Conservation (phyloP, 2,797 vertebrate genomes). For the Buceros bicornis region DNA sequence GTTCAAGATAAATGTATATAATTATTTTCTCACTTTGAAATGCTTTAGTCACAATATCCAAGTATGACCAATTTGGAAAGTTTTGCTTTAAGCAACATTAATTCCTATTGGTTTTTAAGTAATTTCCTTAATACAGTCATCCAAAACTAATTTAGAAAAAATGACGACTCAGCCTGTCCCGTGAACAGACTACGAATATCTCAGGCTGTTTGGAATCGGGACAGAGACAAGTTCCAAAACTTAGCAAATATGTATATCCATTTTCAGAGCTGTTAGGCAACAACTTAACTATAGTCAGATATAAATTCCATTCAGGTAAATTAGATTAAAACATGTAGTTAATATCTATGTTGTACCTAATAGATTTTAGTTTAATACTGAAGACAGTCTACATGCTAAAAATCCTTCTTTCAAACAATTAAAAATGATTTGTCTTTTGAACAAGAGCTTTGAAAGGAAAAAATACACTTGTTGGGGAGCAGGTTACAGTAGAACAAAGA, state of each 20-base stretch:
- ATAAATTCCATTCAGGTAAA: background rate
- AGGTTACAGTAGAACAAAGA: background rate
- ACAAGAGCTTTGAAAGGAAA: background rate
- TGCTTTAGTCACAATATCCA: background rate
- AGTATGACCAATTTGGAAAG: background rate
- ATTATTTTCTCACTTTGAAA: background rate
- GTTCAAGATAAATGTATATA: background rate
- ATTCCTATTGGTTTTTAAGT: background rate
- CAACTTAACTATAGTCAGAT: background rate
- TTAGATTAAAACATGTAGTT: background rate
- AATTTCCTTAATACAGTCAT: background rate
- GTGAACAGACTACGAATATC: background rate
- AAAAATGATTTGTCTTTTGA: background rate
- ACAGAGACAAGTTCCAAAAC: background rate
- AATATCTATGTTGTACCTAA: background rate
- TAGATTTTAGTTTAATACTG: background rate
- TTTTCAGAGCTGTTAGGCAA: background rate
- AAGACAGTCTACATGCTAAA: background rate
- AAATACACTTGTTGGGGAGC: background rate
- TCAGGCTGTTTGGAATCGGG: background rate
- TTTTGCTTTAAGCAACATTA: background rate
- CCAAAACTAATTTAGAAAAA: background rate
- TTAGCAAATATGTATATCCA: background rate
- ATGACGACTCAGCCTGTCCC: background rate
- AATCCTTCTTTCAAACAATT: background rate